Base-by-base conservation (phyloP, 2,797 vertebrate genomes). In the Mormyrus proboscirostris region DNA sequence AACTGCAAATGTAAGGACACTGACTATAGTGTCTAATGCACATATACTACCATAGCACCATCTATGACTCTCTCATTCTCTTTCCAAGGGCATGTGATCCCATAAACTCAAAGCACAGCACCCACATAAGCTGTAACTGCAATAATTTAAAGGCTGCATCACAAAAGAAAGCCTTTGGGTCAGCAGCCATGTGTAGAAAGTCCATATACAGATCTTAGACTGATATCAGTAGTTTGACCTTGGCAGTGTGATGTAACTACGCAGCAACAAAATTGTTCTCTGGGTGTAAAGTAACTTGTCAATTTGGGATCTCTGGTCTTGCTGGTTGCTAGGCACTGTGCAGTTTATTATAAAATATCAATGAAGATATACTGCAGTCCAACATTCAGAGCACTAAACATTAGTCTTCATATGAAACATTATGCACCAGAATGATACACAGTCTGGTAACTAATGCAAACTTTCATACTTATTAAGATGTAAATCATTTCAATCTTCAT, bases 221-320 rank as follows among this genome's bases (percentile, higher is more conserved):
- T 82, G 76, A 47, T 82, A 44, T n/a, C 41, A 82, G 41, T 82
- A 4, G 16, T 47, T 47, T 82, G 76, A 82, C 76, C 76, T 82
- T 82, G 76, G 38, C 76, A 82, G 41, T 82, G 76, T 82, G 76
- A 82, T 82, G 76, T 82, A 82, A 82, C 76, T 82, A 22, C 76
- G 19, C 76, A 82, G 76, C 76, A 82, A 82, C 41, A 82, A 82
- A 44, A 82, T 47, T 22, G 76, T 82, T 82, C 41, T 82, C 76
- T 22, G 19, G 41, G 41, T 47, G 41, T 44, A 82, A 82, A 82
- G 41, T 82, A 82, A 44, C 41, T 47, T 82, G 76, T 82, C 76
- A 82, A 44, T 47, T 82, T 44, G 7, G 41, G 38, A 82, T 82
- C 76, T 82, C 16, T 82, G 76, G 76, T 82, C 76, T 47, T 82